Conservation (phyloP, 2,113 vertebrate genomes). For the Prietella phreatophila region DNA sequence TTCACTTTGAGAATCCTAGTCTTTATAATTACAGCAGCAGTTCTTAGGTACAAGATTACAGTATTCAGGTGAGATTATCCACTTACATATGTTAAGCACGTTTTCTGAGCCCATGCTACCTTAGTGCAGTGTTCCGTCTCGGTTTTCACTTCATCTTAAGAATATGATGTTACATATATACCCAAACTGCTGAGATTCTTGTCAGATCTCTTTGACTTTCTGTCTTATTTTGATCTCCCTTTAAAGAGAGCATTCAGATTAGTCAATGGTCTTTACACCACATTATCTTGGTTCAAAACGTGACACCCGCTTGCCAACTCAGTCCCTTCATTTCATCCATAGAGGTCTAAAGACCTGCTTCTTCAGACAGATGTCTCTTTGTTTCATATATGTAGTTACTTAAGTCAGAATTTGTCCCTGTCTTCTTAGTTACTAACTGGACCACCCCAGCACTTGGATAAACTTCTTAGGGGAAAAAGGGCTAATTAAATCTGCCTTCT, state of each 20-base stretch:
- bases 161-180: background rate
- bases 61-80: background rate
- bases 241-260: background rate
- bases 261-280: background rate
- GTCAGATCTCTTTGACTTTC: background rate
- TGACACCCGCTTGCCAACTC: background rate
- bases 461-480: background rate
- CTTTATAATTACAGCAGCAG: background rate
- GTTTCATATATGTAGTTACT: background rate
- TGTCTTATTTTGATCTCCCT: background rate
- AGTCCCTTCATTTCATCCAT: background rate
- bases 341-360: background rate
- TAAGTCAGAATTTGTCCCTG: background rate
- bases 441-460: background rate
- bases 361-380: background rate
- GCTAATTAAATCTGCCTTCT: background rate
- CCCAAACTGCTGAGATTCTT: background rate
- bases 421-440: background rate
- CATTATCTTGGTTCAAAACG: background rate
- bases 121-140: background rate
- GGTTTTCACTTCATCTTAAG: background rate
- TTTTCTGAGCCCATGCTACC: background rate
- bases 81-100: background rate
- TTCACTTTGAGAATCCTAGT: background rate
- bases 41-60: background rate